Conservation (phyloP, 1,140 invertebrate species). For the Drosophila erecta region DNA sequence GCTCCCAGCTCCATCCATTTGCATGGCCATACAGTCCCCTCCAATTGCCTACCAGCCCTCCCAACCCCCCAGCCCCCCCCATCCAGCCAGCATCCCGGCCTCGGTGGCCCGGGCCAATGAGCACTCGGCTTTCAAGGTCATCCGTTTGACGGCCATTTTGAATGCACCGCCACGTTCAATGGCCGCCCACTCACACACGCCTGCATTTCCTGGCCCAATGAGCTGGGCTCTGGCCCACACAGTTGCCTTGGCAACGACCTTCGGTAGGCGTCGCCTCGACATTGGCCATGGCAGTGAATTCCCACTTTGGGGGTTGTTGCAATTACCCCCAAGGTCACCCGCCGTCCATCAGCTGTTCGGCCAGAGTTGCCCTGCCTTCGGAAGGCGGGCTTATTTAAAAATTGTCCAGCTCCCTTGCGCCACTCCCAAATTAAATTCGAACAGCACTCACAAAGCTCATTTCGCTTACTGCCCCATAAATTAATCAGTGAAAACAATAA, state of each 20-base stretch:
- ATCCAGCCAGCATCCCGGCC: neutral
- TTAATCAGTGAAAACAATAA: conserved; percentile 64
- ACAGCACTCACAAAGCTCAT: conserved; percentile 28
- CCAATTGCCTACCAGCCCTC: neutral
- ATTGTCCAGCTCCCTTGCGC: neutral
- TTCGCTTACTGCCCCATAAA: conserved; percentile 56
- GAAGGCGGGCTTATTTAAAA: conserved; percentile 12
- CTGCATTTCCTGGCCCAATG: conserved; percentile 76
- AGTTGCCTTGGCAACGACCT: conserved; percentile 71
- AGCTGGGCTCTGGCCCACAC: conserved; percentile 56
- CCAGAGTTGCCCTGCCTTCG: conserved; percentile 34
- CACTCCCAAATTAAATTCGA: conserved; percentile 10
- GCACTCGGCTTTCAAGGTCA: conserved; percentile 62
- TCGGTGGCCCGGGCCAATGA: conserved; percentile 53
- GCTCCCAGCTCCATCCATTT: conserved; percentile 17
- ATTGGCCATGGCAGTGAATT: conserved; percentile 54
- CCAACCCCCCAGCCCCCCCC: too few relatives aligned
- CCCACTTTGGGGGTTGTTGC: conserved; percentile 60
- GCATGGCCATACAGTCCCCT: neutral
- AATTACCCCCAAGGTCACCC: conserved; percentile 53
- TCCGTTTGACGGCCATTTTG: conserved; percentile 76
- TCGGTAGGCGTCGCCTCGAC: conserved; percentile 78
- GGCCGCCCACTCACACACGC: conserved; percentile 59
- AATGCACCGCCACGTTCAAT: conserved; percentile 61
- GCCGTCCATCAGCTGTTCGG: conserved; percentile 21